A percentile compares a stretch with the other conserved stretches of the same genome.
Evolutionary conservation across 1,140 invertebrate species (phyloP).

Genomic region (Drosophila saltans): DNA sequence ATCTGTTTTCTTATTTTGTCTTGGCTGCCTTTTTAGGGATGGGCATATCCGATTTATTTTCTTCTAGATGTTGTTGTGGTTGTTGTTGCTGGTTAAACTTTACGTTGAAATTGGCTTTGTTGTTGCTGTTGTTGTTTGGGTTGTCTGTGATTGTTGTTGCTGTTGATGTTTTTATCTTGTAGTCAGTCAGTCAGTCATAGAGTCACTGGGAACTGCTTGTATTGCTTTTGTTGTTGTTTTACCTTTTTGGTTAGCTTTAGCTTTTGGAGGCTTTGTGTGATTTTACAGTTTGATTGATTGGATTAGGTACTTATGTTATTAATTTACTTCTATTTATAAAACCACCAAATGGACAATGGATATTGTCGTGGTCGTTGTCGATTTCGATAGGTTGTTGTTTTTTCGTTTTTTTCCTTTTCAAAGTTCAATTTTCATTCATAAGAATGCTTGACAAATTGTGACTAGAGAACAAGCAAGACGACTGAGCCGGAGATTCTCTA

Average conservation of each 20-base stretch:
- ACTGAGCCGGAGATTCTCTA: constrained; percentile 25
- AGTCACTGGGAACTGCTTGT: constrained; percentile 20
- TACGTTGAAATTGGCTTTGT: constrained; percentile 50
- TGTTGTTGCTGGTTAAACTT: constrained; percentile 34
- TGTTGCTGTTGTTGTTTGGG: constrained; percentile 57
- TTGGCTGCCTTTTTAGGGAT: constrained; percentile 69
- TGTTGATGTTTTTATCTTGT: constrained; percentile 69
- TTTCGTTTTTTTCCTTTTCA: constrained; percentile 8
- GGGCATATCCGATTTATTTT: constrained; percentile 79
- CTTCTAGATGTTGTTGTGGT: constrained; percentile 37
- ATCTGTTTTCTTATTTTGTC: constrained; percentile 26
- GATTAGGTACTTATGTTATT: constrained; percentile 82
- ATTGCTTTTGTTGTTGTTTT: constrained; percentile 45
- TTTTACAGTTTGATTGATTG: constrained; percentile 81
- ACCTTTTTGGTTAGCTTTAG: constrained; percentile 64
- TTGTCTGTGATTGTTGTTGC: constrained; percentile 62
- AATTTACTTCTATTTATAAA: constrained; percentile 81
- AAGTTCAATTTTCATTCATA: constrained; percentile 73
- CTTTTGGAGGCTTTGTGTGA: constrained; percentile 64
- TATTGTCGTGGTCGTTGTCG: constrained; percentile 34
- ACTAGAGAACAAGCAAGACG: constrained; percentile 24
- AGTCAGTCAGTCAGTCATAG: constrained; percentile 51
- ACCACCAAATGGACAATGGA: constrained; percentile 74
- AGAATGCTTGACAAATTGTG: constrained; percentile 72
- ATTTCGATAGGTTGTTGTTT: neutral